These are phyloP conservation scores for Xenopus petersii DNA, from an alignment of 2,797 vertebrate genomes.

Conservation along the genomic window DNA sequence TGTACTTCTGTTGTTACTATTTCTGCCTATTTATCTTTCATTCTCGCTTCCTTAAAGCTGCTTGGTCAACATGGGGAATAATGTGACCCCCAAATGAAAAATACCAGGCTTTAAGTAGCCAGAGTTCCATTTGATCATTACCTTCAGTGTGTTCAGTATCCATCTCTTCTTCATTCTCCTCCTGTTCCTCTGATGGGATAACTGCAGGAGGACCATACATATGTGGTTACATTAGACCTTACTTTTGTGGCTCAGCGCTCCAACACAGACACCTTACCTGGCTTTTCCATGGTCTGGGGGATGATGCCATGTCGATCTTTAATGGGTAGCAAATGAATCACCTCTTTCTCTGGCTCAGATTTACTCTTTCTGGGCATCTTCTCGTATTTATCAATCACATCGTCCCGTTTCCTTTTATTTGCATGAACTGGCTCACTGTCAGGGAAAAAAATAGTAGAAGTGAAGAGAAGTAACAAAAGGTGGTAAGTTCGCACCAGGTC, in stretches of 20 bases:
- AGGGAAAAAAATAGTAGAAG: background rate
- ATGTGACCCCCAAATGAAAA: too few species aligned
- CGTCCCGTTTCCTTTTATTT: conserved; percentile 75
- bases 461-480: too few species aligned
- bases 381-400: conserved; percentile 75
- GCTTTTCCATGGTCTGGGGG: conserved; percentile 83
- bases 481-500: too few species aligned
- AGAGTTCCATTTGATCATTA: conserved; percentile 40
- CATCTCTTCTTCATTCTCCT: conserved; percentile 56
- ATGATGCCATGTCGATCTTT: conserved; percentile 88
- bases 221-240: background rate
- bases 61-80: too few species aligned
- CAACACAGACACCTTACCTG: conserved; percentile 60
- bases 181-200: conserved; percentile 44
- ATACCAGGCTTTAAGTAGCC: too few species aligned
- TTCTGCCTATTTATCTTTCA: too few species aligned
- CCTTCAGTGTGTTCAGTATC: conserved; percentile 61
- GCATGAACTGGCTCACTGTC: conserved; percentile 73
- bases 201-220: conserved; percentile 59
- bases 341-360: conserved; percentile 77
- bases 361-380: conserved; percentile 81
- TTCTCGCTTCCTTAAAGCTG: too few species aligned
- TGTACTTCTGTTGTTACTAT: too few species aligned
- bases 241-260: background rate
- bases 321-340: conserved; percentile 93